Evolutionary conservation across 2,888 invertebrate species (phyloP).

Genomic region (Acanthopleura granulata): DNA sequence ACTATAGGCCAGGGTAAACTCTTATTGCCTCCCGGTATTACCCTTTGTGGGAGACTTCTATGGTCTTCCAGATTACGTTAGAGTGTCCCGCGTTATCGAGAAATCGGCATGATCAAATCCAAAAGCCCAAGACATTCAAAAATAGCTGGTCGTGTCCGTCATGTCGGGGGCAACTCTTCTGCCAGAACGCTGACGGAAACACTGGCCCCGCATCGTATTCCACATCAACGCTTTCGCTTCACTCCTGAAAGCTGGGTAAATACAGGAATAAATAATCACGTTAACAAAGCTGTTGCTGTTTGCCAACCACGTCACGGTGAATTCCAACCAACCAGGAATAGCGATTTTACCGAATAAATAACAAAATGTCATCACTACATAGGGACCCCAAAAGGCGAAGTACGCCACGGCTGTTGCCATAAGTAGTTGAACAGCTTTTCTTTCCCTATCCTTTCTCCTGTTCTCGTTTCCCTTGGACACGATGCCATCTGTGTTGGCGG

Average conservation of each 20-base stretch:
- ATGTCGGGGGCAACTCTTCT: background rate
- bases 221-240: constrained; percentile 22
- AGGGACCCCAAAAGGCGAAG: background rate
- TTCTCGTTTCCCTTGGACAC: background rate
- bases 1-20: no score
- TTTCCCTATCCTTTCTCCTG: background rate
- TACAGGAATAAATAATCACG: background rate
- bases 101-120: no score
- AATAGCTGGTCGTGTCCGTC: background rate
- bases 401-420: background rate
- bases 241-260: background rate
- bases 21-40: no score
- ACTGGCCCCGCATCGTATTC: background rate
- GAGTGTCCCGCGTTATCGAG: no score
- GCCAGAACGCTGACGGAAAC: background rate
- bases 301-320: background rate
- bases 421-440: background rate
- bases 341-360: background rate
- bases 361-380: background rate
- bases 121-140: no score
- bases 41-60: no score
- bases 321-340: background rate
- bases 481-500: background rate
- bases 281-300: background rate
- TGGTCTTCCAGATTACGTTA: no score